Percentiles rank a stretch among this genome's conserved stretches.
Evolutionary conservation across 2,113 vertebrate species (phyloP).

Genomic region (Desmodus rotundus): DNA sequence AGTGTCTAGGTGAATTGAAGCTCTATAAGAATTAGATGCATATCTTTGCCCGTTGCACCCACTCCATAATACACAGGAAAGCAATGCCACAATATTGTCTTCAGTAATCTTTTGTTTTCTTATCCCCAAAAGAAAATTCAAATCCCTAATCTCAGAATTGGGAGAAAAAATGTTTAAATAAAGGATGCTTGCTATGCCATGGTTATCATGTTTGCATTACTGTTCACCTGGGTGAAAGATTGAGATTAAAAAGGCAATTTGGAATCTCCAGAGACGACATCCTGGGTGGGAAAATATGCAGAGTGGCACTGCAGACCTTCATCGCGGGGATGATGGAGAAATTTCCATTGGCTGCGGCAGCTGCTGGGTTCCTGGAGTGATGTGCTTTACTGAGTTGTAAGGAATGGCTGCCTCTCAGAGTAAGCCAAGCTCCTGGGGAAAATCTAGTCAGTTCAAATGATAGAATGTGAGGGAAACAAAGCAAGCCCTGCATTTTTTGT

Average conservation of each 20-base stretch:
- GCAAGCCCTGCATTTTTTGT: background rate
- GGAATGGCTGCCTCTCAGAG: background rate
- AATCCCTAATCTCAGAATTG: background rate
- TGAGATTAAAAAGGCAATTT: background rate
- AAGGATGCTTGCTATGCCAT: background rate
- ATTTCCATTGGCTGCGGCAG: background rate
- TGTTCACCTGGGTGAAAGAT: background rate
- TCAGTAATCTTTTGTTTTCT: background rate
- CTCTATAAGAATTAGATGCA: background rate
- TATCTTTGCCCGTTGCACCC: background rate
- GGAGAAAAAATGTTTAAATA: background rate
- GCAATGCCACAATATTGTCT: background rate
- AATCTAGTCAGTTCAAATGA: background rate
- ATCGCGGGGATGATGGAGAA: background rate
- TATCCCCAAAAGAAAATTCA: background rate
- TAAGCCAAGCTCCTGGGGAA: background rate
- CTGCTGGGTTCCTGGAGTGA: background rate
- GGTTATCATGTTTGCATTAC: background rate
- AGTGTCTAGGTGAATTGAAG: background rate
- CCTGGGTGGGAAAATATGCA: background rate
- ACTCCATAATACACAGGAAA: background rate
- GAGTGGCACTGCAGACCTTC: background rate
- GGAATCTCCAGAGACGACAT: background rate
- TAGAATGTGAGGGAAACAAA: background rate
- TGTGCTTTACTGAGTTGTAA: background rate